Base-by-base conservation (phyloP, 2,113 vertebrate genomes). In the Anarrhichthys ocellatus region DNA sequence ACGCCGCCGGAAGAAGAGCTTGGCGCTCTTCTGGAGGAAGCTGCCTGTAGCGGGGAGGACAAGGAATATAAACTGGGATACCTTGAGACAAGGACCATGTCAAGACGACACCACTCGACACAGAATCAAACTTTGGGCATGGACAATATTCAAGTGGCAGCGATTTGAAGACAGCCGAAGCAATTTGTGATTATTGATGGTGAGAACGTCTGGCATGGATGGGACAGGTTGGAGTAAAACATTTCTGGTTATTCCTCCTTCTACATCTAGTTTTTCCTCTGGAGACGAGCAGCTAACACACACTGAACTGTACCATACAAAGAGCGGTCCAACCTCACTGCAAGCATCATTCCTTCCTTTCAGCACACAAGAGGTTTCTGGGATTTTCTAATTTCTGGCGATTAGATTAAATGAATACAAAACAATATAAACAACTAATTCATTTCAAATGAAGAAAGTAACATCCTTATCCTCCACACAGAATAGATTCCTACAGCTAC, bases 1-100 rank as follows among this genome's bases (percentile, higher is more conserved):
- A 9, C 97, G 93, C 59, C 97, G 95, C 4, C 96, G 96, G 95
- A 99, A 99, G 92, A 99, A 99, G 36, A 99, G 94, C 94, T 96
- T 99, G 0, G 97, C 97, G 0, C 98, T 95, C 92, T 96, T 99
- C 89, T 95, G 96, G 38, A 99, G 89, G 82, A 99, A 95, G 86
- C 97, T 96, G 81, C 96, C 98, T 99, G 94, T 0, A 67, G 80
- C 65, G 56, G 24, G 56, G 78, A 69, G 18, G 62, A 77, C 18
- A 81, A 34, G n/a, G 66, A 22, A 42, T 9, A 46, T 18, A 20
- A 8, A 74, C 18, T n/a, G 76, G n/a, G 4, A 46, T 8, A 40
- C 11, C 18, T 38, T 42, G n/a, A 77, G 76, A 71, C 29, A 0
- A 58, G 10, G 52, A 52, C 48, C 20, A 1, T 15, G 46, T 67